A percentile compares a stretch with the other conserved stretches of the same genome.
phyloP scores from a whole-genome alignment of 2,113 vertebrate species.

The Vombatus ursinus region DNA sequence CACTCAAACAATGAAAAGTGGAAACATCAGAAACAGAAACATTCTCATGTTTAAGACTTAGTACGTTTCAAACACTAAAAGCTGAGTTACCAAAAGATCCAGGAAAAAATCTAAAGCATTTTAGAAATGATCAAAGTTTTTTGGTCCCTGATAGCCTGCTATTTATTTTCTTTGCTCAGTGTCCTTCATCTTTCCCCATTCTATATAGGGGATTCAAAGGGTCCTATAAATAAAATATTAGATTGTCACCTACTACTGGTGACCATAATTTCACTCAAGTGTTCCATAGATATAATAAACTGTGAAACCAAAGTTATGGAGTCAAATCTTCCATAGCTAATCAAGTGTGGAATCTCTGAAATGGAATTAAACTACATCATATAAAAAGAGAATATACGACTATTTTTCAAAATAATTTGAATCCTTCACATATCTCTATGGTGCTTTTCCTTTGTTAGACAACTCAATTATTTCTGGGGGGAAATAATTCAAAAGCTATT shows the following conservation, averaged over 20 bases:
- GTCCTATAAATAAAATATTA: conserved; percentile 4
- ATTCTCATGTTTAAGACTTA: conserved; percentile 16
- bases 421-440: conserved; percentile 17
- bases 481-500: conserved; percentile 19
- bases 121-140: not conserved
- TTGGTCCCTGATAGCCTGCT: not conserved
- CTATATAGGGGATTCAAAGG: not conserved
- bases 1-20: not conserved
- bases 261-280: not conserved
- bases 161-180: not conserved
- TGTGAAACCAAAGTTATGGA: not conserved
- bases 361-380: conserved; percentile 19
- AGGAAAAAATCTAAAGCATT: conserved; percentile 44
- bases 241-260: not conserved
- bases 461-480: conserved; percentile 10
- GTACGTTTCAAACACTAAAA: conserved; percentile 37
- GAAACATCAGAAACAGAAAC: conserved; percentile 9
- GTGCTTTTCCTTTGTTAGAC: conserved; percentile 24
- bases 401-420: conserved; percentile 39
- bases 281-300: not conserved
- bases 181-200: not conserved
- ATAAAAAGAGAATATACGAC: conserved; percentile 1
- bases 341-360: not conserved
- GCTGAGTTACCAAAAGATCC: not conserved
- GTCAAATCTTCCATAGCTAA: not conserved